Base-by-base conservation (phyloP, 1,140 invertebrate species). In the Octopus sinensis region DNA sequence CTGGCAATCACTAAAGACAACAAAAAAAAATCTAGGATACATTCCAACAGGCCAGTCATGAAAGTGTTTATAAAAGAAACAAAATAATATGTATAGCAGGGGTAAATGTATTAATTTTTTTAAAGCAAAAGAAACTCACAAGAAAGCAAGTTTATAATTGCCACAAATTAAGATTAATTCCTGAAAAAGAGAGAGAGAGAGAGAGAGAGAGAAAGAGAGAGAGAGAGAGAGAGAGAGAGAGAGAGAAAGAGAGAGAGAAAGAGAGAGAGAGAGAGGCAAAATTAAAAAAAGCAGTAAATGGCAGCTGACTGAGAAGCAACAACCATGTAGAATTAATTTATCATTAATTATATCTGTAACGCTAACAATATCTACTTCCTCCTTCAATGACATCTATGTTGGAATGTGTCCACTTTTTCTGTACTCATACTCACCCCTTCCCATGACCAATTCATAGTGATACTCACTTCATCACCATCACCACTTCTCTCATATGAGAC, bases 401-500 rank as follows among this genome's bases (percentile, higher is more conserved):
- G 84, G 84, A 84, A 84, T 84, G 84, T 81, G 78, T 83, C 84
- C 83, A 43, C 51, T 43, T 85, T 81, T 85, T 84, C 83, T 84
- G 81, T 85, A 87, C 84, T 84, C 85, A 87, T 88, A 90, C 88
- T 90, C 85, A 89, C 89, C 88, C 88, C 85, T 76, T 86, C 86
- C 78, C 87, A 88, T 54, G 83, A 84, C 87, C 88, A 88, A 53
- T 84, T 54, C 73, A 84, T 84, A 83, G 83, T 81, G 79, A 87
- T 89, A 92, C 92, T 92, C 90, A 94, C 93, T 91, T 93, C 93
- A 79, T 94, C 93, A 83, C 84, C 86, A 79, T 87, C 86, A 83
- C 81, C 83, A 79, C 89, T 91, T 83, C 89, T 89, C 84, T 93
- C 93, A 85, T 92, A 93, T 54, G 91, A 90, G 88, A 93, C 92